phyloP scores from a whole-genome alignment of 2,888 invertebrate species.

The Salpingus planirostris region DNA sequence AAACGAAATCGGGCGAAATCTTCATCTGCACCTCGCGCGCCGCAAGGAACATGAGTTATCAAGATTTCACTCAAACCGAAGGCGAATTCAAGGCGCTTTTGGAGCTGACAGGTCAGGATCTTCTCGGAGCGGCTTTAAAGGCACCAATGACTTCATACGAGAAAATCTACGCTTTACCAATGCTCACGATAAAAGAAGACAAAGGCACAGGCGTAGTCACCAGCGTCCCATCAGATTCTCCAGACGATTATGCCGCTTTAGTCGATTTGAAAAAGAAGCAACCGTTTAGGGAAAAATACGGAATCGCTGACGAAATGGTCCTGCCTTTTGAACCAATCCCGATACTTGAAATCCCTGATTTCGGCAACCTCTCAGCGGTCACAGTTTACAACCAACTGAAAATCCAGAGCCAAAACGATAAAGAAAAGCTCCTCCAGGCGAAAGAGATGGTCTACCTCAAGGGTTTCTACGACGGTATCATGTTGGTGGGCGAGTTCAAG shows the following conservation, averaged over 20 bases:
- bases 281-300: constrained; percentile 86
- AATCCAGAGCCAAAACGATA: constrained; percentile 97
- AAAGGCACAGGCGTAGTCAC: constrained; percentile 98
- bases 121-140: constrained; percentile 75
- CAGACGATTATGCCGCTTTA: constrained; percentile 96
- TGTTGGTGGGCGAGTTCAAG: constrained; percentile 79
- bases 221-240: constrained; percentile 96
- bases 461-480: constrained; percentile 90
- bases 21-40: constrained; percentile 83
- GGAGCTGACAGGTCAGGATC: constrained; percentile 63
- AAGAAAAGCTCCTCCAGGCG: constrained; percentile 85
- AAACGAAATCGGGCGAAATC: constrained; percentile 61
- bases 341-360: constrained; percentile 86
- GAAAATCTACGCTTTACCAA: constrained; percentile 86
- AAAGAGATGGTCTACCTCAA: constrained; percentile 94
- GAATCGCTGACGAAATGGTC: constrained; percentile 75
- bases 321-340: constrained; percentile 48
- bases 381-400: constrained; percentile 79
- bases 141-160: constrained; percentile 80
- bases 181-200: constrained; percentile 95
- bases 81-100: constrained; percentile 66
- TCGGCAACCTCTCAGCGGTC: constrained; percentile 79
- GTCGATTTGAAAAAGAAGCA: constrained; percentile 92
- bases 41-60: constrained; percentile 92
- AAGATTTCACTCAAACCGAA: constrained; percentile 76